These are phyloP conservation scores for Sterna hirundo DNA, from an alignment of 2,113 vertebrate species.

Conservation along the genomic window DNA sequence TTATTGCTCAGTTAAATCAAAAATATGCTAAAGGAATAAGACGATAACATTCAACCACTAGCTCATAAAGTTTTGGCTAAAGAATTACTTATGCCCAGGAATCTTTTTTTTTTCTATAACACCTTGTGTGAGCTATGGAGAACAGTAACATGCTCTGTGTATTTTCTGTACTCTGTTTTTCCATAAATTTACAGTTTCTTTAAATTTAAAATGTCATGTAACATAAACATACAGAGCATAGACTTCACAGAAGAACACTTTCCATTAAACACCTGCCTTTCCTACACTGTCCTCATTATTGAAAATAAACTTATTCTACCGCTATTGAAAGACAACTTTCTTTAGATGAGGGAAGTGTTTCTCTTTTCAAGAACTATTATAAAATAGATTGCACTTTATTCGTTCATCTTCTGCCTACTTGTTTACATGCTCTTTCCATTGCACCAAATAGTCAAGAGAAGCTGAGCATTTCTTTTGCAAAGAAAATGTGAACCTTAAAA, in stretches of 20 bases:
- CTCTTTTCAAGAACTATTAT: background rate
- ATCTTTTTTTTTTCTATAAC: background rate
- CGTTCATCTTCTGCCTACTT: background rate
- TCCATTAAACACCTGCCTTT: background rate
- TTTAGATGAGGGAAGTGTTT: background rate
- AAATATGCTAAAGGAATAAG: background rate
- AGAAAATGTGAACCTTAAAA: background rate
- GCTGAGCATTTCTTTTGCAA: background rate
- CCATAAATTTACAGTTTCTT: background rate
- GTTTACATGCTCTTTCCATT: background rate
- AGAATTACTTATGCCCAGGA: background rate
- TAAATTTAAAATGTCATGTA: background rate
- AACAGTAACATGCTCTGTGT: background rate
- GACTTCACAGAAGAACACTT: background rate
- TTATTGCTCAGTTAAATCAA: constrained; percentile 29
- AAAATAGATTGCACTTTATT: background rate
- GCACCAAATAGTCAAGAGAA: background rate
- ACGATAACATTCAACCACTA: background rate
- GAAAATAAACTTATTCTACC: background rate
- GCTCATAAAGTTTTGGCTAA: background rate
- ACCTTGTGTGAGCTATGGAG: background rate
- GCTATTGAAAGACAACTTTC: background rate
- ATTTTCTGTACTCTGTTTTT: background rate
- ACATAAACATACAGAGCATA: background rate
- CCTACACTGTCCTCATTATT: background rate